Percentiles rank a stretch among this genome's conserved stretches.
Evolutionary conservation across 2,888 invertebrate species (phyloP).

Genomic region (Lobophora halterata): DNA sequence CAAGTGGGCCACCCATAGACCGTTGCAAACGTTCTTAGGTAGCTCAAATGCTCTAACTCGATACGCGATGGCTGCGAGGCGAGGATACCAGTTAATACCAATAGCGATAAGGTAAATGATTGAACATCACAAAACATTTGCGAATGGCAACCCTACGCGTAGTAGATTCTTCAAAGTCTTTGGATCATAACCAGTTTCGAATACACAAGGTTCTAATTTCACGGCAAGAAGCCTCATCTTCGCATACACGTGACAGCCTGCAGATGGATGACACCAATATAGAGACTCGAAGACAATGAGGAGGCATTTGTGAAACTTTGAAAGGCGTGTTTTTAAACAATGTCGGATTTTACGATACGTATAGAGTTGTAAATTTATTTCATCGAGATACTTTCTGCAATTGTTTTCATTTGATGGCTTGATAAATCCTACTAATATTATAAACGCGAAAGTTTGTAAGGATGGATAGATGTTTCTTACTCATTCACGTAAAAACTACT

Average conservation of each 20-base stretch:
- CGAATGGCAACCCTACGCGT: slow-evolving; percentile 11
- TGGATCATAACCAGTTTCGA: slow-evolving; percentile 22
- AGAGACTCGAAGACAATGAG: slow-evolving; percentile 10
- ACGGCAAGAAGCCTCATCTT: slow-evolving; percentile 11
- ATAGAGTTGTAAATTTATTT: slow-evolving; percentile 1
- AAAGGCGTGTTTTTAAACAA: slow-evolving; percentile 9
- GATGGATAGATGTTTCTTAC: no score
- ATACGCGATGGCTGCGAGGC: no score
- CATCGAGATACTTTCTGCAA: slow-evolving; percentile 2
- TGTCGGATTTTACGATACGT: slow-evolving; percentile 2
- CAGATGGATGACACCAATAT: slow-evolving; percentile 23
- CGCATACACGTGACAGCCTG: slow-evolving; percentile 25
- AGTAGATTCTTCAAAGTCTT: slow-evolving; percentile 20
- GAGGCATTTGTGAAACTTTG: neutral
- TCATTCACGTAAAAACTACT: no score
- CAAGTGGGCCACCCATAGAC: no score
- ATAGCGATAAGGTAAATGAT: no score
- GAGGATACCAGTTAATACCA: no score
- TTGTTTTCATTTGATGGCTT: no score
- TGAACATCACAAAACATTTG: slow-evolving; percentile 3
- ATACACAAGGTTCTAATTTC: slow-evolving; percentile 17
- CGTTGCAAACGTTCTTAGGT: no score
- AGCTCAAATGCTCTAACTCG: no score
- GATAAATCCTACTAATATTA: no score
- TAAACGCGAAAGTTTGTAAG: no score